These are phyloP conservation scores for Cyclophora albipunctata DNA, from an alignment of 2,888 invertebrate genomes.

Conservation along the genomic window DNA sequence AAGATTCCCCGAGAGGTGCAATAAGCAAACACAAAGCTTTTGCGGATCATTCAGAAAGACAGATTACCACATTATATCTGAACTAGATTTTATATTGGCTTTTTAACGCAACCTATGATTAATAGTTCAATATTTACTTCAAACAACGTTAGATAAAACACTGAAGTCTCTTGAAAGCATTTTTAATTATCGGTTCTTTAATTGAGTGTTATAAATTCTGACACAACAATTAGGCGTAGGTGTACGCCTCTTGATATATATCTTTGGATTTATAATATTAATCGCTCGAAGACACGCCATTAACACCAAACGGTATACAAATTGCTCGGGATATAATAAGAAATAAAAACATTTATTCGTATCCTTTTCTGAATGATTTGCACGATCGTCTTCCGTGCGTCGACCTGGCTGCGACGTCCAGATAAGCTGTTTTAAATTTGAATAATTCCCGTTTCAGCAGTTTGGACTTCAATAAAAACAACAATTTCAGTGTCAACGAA, in stretches of 20 bases:
- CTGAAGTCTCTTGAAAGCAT: too few species aligned
- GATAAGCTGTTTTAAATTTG: conserved; percentile 56
- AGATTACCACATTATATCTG: conserved; percentile 6
- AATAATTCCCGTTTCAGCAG: conserved; percentile 48
- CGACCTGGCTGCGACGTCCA: conserved; percentile 50
- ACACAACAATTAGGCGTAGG: conserved; percentile 2
- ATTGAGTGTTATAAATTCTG: not conserved
- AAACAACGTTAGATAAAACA: too few species aligned
- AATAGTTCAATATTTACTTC: too few species aligned
- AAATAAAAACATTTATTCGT: conserved; percentile 22
- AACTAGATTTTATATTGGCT: conserved; percentile 4
- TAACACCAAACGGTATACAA: conserved; percentile 34
- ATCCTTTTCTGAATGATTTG: conserved; percentile 37
- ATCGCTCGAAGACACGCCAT: conserved; percentile 40
- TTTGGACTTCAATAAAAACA: conserved; percentile 32
- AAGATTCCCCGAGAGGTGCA: conserved; percentile 37
- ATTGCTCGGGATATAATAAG: conserved; percentile 21
- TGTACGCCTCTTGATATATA: conserved; percentile 21
- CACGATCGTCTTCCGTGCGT: conserved; percentile 46
- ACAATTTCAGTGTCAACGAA: conserved; percentile 14
- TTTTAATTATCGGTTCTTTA: not conserved
- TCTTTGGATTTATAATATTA: conserved; percentile 36
- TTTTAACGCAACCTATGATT: too few species aligned
- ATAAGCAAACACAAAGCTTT: conserved; percentile 42
- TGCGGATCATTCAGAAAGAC: conserved; percentile 29